These are phyloP conservation scores for Drosophila seguyi DNA, from an alignment of 1,140 invertebrate species.

Conservation along the genomic window DNA sequence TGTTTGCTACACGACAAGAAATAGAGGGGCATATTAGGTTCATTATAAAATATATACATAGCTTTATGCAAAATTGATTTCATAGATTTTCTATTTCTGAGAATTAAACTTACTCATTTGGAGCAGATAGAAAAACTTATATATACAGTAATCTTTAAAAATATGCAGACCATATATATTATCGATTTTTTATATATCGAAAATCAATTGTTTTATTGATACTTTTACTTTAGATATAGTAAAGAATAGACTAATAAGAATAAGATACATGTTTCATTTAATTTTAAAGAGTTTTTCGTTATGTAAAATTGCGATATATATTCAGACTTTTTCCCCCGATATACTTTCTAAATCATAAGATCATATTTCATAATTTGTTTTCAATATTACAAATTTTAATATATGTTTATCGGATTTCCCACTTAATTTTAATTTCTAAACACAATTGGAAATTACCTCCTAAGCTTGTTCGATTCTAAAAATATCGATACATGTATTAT, in stretches of 20 bases:
- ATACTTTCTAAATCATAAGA: no score
- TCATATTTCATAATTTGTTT: background rate
- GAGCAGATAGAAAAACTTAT: background rate
- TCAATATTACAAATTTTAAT: background rate
- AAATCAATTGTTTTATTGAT: background rate
- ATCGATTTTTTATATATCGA: no score
- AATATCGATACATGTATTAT: no score
- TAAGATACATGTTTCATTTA: no score
- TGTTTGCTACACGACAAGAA: conserved; percentile 1
- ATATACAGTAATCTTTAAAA: background rate
- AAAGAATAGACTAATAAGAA: no score
- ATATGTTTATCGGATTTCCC: background rate
- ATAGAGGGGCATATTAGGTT: background rate
- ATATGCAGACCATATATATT: background rate
- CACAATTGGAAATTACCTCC: no score
- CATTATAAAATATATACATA: no score
- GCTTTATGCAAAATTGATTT: background rate
- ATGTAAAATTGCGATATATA: no score
- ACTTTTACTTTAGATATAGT: background rate
- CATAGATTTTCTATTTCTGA: background rate
- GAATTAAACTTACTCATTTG: background rate
- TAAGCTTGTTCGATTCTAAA: no score
- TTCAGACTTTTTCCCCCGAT: no score
- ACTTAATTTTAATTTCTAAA: background rate
- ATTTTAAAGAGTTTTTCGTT: no score